phyloP scores from a whole-genome alignment of 2,113 vertebrate species.

The Polypterus bichir region DNA sequence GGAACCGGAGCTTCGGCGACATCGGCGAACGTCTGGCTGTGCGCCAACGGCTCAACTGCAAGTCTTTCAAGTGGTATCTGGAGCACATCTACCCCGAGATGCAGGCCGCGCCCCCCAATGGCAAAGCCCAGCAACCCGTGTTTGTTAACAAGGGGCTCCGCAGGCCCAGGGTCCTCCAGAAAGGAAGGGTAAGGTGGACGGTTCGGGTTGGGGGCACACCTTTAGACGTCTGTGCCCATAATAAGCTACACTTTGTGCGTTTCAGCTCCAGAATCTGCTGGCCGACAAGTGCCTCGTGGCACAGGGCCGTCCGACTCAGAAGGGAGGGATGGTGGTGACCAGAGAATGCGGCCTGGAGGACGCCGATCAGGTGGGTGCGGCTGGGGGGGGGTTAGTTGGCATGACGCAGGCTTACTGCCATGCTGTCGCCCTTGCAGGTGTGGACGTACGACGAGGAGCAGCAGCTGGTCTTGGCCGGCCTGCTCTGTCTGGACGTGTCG shows the following conservation, averaged over 20 bases:
- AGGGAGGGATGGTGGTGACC: constrained; percentile 73
- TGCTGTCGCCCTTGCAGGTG: constrained; percentile 40
- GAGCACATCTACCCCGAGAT: constrained; percentile 92
- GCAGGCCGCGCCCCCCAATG: constrained; percentile 64
- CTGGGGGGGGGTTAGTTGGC: background rate
- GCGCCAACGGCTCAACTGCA: constrained; percentile 68
- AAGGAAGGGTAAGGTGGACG: constrained; percentile 67
- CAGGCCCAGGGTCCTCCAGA: constrained; percentile 70
- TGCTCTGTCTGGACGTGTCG: constrained; percentile 82
- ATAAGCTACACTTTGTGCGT: background rate
- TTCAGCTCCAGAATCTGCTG: constrained; percentile 72
- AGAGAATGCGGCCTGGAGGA: constrained; percentile 67
- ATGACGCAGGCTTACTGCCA: background rate
- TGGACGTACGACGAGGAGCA: constrained; percentile 87
- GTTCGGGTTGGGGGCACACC: background rate
- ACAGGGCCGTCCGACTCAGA: constrained; percentile 82
- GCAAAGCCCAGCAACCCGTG: constrained; percentile 63
- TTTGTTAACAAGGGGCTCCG: constrained; percentile 73
- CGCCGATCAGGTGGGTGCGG: constrained; percentile 62
- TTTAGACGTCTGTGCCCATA: background rate
- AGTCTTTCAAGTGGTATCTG: constrained; percentile 85
- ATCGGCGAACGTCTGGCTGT: constrained; percentile 70
- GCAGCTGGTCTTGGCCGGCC: constrained; percentile 71
- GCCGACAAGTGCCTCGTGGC: constrained; percentile 71
- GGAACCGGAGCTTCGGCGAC: constrained; percentile 66